Percentiles rank a stretch among this genome's conserved stretches.
Conservation (phyloP, 92 coral and sea anemone species). For the Isaurus tuberculatus region DNA sequence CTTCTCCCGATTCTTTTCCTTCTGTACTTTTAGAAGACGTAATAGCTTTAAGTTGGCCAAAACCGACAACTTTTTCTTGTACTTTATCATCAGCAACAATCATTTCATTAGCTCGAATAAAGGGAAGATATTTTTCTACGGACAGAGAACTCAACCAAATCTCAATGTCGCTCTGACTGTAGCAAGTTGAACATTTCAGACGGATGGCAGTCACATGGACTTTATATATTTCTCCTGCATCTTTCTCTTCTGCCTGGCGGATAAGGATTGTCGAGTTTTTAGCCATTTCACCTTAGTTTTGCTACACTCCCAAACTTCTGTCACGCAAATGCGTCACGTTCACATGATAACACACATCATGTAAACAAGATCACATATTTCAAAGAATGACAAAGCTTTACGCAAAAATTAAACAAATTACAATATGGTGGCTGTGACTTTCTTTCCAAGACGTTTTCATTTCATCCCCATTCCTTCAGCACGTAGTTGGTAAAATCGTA, state of each 20-base stretch:
- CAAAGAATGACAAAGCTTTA: too few relatives aligned
- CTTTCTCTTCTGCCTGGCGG: constrained; percentile 63
- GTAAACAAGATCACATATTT: too few relatives aligned
- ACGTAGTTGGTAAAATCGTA: too few relatives aligned
- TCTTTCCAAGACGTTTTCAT: too few relatives aligned
- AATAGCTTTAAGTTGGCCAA: constrained; percentile 67
- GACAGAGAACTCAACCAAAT: constrained; percentile 66
- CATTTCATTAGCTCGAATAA: constrained; percentile 61
- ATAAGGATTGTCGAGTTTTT: constrained; percentile 23
- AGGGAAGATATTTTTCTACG: constrained; percentile 57
- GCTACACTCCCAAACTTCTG: too few relatives aligned
- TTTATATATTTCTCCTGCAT: constrained; percentile 61
- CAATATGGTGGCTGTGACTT: too few relatives aligned
- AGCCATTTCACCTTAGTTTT: background rate
- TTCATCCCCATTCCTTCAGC: too few relatives aligned
- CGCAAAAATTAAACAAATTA: too few relatives aligned
- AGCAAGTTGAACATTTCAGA: constrained; percentile 72
- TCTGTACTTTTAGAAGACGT: constrained; percentile 2
- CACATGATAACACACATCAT: too few relatives aligned
- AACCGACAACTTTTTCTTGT: constrained; percentile 60
- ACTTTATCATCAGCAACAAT: constrained; percentile 57
- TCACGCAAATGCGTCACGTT: too few relatives aligned
- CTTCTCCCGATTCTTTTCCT: background rate
- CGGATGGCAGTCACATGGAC: constrained; percentile 73
- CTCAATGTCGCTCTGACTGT: constrained; percentile 60